Base-by-base conservation (phyloP, 2,888 invertebrate genomes). In the Cheilosia variabilis region DNA sequence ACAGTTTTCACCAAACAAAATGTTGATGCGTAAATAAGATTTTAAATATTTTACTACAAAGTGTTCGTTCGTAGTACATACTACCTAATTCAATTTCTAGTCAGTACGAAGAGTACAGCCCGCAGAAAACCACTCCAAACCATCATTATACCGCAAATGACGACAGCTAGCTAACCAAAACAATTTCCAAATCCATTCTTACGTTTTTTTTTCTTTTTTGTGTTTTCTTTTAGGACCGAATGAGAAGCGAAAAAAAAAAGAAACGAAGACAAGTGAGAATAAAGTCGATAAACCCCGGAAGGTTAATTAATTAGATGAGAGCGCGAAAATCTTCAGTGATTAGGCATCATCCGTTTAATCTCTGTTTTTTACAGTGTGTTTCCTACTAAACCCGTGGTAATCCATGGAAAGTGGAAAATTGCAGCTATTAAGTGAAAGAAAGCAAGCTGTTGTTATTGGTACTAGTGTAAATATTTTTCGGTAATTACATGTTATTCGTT, bases 301-400 rank as follows among this genome's bases (percentile, higher is more conserved):
- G 13, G 22, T 52, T 63, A 50, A 57, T 43, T 73, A 78, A 83
- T 78, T 73, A 78, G 52, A 78, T 65, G 45, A 69, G 17, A 62
- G 63, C 52, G 75, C 62, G 68, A 57, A 78, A 73, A 57, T 37
- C 57, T 45, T 57, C 55, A 78, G 65, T 57, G 72, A 82, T 82
- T 77, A 53, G 50, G 53, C 53, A 13, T 71, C n/a, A 65, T 82
- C 55, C 45, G 34, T 71, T 65, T 66, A 22, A 68, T 68, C 55
- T 55, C 15, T 34, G 19, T 10, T 22, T 27, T 10, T n/a, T 22
- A 19, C 19, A 57, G 62, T 62, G 62, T 55, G 66, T 75, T 58
- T 63, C 15, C 15, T n/a, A 27, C 34, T n/a, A 24, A 43, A 22
- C 13, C 60, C 66, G 45, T 68, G 58, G 27, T 47, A 43, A 60